phyloP scores from a whole-genome alignment of 2,797 vertebrate species.

The Eutrigla gurnardus region DNA sequence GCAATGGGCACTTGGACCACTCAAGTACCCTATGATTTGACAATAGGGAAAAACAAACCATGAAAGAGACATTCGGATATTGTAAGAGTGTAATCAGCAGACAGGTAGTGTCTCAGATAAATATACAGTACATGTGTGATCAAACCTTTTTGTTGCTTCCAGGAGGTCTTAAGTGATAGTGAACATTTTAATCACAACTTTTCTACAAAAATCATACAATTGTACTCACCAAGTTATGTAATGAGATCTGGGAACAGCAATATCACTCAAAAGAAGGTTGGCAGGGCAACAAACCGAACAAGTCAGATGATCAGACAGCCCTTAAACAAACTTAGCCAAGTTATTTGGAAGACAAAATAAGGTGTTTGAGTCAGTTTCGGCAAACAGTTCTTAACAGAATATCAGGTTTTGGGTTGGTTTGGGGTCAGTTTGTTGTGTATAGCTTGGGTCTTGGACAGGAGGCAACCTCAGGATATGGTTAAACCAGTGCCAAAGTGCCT shows the following conservation, averaged over 20 bases:
- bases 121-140: too few relatives aligned
- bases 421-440: not conserved
- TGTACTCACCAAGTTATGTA: not conserved
- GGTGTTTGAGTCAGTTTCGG: too few relatives aligned
- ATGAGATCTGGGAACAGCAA: not conserved
- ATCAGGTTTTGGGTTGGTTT: not conserved
- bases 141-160: not conserved
- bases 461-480: not conserved
- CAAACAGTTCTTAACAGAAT: not conserved
- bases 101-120: too few relatives aligned
- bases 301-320: not conserved
- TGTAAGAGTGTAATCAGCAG: not conserved
- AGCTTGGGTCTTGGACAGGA: not conserved
- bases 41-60: not conserved
- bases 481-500: conserved; percentile 2
- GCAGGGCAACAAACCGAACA: too few relatives aligned
- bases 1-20: not conserved
- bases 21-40: not conserved
- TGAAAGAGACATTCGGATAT: not conserved
- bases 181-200: not conserved
- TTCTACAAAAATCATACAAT: not conserved
- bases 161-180: not conserved
- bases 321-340: not conserved
- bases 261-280: not conserved
- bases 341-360: not conserved